Evolutionary conservation across 2,888 invertebrate genomes (phyloP).

Genomic region (Patella pellucida): DNA sequence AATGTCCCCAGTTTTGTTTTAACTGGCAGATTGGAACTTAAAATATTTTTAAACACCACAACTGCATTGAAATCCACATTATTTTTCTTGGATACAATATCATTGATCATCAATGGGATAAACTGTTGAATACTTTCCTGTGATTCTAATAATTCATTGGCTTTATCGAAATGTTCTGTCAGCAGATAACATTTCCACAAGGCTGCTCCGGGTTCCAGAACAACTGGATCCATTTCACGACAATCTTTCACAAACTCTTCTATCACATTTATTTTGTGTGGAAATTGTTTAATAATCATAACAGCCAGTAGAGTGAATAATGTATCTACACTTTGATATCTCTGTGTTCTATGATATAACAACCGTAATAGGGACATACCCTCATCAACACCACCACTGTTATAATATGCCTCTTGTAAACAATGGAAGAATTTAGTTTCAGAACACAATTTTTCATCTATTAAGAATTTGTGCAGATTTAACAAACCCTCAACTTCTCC

Average conservation of each 20-base stretch:
- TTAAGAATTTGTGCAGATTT: constrained; percentile 38
- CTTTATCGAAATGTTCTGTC: constrained; percentile 36
- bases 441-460: constrained; percentile 34
- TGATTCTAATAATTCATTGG: constrained; percentile 29
- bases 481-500: constrained; percentile 43
- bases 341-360: constrained; percentile 37
- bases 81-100: constrained; percentile 24
- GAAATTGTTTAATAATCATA: constrained; percentile 39
- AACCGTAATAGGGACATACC: constrained; percentile 36
- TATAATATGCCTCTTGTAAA: constrained; percentile 42
- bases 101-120: constrained; percentile 30
- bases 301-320: constrained; percentile 38
- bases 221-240: constrained; percentile 22
- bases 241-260: constrained; percentile 37
- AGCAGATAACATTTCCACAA: constrained; percentile 45
- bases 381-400: constrained; percentile 43
- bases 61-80: constrained; percentile 25
- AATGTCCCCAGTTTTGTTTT: constrained; percentile 22
- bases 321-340: constrained; percentile 38
- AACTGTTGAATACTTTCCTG: constrained; percentile 30
- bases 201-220: constrained; percentile 28
- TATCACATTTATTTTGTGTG: constrained; percentile 31
- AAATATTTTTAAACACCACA: constrained; percentile 22
- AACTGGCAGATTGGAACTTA: constrained; percentile 16
- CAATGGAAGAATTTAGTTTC: constrained; percentile 34